Evolutionary conservation across 2,888 invertebrate species (phyloP).

Genomic region (Cantharis rufa): DNA sequence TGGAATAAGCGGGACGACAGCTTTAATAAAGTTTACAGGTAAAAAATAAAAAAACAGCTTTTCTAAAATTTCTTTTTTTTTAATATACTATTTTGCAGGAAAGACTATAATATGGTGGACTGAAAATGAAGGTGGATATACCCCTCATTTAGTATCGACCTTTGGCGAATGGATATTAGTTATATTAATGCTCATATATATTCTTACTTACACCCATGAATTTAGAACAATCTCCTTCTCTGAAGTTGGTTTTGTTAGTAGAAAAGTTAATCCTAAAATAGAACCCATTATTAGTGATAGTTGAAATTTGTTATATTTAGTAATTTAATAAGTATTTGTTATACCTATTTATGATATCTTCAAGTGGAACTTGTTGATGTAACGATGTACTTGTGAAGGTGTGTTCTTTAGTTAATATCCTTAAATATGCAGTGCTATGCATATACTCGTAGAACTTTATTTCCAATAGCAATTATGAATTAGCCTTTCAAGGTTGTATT

Average conservation of each 20-base stretch:
- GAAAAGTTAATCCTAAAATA: not conserved
- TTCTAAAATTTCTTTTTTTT: no score
- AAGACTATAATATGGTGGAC: not conserved
- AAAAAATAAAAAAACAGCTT: not conserved
- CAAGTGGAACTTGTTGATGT: not conserved
- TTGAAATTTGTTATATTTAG: not conserved
- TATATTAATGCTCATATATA: not conserved
- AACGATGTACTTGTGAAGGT: no score
- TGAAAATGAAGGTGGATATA: not conserved
- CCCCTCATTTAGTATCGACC: not conserved
- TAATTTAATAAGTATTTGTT: not conserved
- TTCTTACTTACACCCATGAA: not conserved
- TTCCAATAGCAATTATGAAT: no score
- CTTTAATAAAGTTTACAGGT: slow-evolving; percentile 4
- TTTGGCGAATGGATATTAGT: not conserved
- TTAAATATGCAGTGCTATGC: no score
- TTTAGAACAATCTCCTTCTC: not conserved
- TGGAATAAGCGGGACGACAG: not conserved
- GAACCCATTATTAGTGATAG: not conserved
- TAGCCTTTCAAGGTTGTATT: no score
- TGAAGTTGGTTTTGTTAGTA: not conserved
- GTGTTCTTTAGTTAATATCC: no score
- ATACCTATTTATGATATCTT: not conserved
- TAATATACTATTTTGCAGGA: not conserved
- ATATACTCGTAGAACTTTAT: no score